phyloP scores from a whole-genome alignment of 2,797 vertebrate species.

The Pempheris klunzingeri region DNA sequence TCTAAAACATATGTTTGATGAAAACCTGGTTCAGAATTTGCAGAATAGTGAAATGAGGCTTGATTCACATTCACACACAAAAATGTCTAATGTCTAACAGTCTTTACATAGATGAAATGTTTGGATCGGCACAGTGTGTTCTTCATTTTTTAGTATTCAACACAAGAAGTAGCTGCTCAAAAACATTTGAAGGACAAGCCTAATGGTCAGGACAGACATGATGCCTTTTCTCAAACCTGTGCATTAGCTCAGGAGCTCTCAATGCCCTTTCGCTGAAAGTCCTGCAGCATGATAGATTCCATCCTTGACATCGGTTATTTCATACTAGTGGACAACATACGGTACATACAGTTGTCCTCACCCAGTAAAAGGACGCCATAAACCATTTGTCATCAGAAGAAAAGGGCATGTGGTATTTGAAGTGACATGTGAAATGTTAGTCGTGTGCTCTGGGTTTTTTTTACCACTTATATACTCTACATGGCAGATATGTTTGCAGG shows the following conservation, averaged over 20 bases:
- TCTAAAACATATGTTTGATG: neutral
- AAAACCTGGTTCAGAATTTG: neutral
- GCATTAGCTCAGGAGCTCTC: neutral
- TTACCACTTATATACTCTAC: neutral
- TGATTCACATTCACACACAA: neutral
- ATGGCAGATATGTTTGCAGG: neutral
- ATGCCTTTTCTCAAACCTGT: conserved; percentile 1
- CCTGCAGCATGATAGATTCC: neutral
- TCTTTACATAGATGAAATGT: neutral
- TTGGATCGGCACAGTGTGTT: neutral
- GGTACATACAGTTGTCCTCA: neutral
- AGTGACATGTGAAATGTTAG: neutral
- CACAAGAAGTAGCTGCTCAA: neutral
- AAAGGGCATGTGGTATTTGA: conserved; percentile 20
- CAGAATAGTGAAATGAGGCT: no score
- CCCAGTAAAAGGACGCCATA: neutral
- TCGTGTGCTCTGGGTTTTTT: neutral
- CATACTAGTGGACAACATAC: neutral
- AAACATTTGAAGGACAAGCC: neutral
- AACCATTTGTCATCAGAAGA: conserved; percentile 11
- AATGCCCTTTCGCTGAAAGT: neutral
- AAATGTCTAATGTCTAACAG: neutral
- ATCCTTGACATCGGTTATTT: neutral
- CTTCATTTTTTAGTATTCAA: neutral
- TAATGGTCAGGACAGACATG: neutral